phyloP scores from a whole-genome alignment of 2,888 invertebrate genomes.

The Bimastos eiseni region DNA sequence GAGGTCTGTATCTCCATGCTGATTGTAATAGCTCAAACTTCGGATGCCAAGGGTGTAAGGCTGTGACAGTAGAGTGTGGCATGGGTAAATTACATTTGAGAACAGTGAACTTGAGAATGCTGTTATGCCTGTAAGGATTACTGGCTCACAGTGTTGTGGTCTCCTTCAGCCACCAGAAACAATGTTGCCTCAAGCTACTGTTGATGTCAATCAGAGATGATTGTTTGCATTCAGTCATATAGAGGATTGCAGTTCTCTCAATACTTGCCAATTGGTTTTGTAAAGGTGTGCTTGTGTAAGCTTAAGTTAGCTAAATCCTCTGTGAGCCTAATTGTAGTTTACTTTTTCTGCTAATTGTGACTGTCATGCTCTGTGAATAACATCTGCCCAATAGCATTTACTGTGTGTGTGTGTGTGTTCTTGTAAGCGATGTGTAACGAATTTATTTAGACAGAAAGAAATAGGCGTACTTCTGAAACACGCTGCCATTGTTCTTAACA shows the following conservation, averaged over 20 bases:
- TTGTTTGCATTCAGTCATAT: neutral
- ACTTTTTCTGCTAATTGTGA: neutral
- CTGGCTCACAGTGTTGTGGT: neutral
- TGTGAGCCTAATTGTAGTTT: neutral
- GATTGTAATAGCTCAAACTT: neutral
- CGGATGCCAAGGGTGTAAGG: neutral
- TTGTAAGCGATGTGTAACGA: neutral
- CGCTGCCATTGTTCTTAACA: neutral
- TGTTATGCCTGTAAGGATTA: neutral
- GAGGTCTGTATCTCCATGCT: conserved; percentile 3
- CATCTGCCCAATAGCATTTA: neutral
- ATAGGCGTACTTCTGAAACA: neutral
- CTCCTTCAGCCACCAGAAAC: neutral
- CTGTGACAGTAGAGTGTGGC: neutral
- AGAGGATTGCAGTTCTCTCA: neutral
- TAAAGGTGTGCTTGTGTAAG: neutral
- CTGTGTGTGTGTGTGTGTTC: neutral
- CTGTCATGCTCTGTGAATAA: neutral
- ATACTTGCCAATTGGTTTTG: too few relatives aligned
- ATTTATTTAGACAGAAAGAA: neutral
- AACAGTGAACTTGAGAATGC: neutral
- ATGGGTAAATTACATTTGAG: neutral
- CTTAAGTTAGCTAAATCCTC: conserved; percentile 2
- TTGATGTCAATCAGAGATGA: neutral
- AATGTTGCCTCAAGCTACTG: neutral